Conservation (phyloP, 2,113 vertebrate species). For the Otus sunia region DNA sequence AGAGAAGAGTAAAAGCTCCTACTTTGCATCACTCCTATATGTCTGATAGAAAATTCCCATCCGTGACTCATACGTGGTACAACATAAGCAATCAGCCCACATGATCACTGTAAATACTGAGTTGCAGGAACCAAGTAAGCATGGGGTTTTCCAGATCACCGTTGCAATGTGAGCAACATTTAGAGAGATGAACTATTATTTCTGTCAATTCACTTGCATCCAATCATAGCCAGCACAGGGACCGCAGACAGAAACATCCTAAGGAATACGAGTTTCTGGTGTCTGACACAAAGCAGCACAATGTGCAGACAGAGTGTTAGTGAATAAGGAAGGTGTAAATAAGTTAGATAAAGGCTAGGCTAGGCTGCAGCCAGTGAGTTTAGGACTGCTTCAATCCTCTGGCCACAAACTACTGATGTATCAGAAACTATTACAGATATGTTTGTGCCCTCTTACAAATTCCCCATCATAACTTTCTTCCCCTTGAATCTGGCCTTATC, state of each 20-base stretch:
- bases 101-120: background rate
- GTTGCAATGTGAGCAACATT: background rate
- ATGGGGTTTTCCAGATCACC: slow-evolving; percentile 31
- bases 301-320: rapidly evolving
- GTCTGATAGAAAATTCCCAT: background rate
- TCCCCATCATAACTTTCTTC: background rate
- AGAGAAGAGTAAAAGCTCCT: background rate
- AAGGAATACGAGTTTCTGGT: background rate
- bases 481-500: background rate
- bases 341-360: background rate
- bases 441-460: background rate
- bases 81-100: background rate
- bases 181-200: background rate
- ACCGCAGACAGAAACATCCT: background rate
- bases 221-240: background rate
- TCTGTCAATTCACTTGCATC: background rate
- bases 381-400: background rate
- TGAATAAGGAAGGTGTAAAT: background rate
- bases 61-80: background rate
- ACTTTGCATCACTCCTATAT: background rate
- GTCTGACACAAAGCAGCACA: background rate
- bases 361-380: background rate
- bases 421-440: background rate
- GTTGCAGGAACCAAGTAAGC: background rate
- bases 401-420: background rate